A percentile compares a stretch with the other conserved stretches of the same genome.
phyloP scores from a whole-genome alignment of 2,797 vertebrate species.

The Liparis tanakae region DNA sequence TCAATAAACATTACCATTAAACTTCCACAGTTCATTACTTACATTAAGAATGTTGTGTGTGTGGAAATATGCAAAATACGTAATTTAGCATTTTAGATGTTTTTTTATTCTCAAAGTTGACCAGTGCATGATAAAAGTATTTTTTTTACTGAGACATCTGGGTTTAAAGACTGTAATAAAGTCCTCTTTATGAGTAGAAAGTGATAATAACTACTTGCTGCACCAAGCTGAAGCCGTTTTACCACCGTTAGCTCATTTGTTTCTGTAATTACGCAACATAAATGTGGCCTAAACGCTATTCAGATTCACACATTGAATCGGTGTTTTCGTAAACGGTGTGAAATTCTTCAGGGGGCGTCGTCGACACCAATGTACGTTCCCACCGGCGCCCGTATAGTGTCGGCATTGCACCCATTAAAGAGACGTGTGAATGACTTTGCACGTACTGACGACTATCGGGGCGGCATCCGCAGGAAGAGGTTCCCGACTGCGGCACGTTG shows the following conservation, averaged over 20 bases:
- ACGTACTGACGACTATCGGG: constrained; percentile 19
- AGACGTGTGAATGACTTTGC: constrained; percentile 29
- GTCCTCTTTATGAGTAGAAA: neutral
- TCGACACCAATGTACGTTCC: constrained; percentile 11
- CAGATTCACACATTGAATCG: neutral
- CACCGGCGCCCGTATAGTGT: neutral
- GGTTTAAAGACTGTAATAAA: neutral
- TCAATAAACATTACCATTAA: neutral
- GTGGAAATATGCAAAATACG: neutral
- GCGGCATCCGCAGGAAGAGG: constrained; percentile 15
- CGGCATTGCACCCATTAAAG: constrained; percentile 12
- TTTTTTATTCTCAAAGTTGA: neutral
- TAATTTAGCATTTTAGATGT: neutral
- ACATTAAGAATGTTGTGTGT: no score
- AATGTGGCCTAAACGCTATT: neutral
- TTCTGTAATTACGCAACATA: neutral
- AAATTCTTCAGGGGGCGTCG: neutral
- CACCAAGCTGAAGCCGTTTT: neutral
- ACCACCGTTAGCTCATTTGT: neutral
- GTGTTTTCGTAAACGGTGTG: neutral
- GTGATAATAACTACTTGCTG: neutral
- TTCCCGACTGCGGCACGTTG: constrained; percentile 24
- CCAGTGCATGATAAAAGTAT: neutral
- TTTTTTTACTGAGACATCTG: neutral
- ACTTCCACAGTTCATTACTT: neutral